Conservation (phyloP, 2,888 invertebrate genomes). For the Hipparchia semele region DNA sequence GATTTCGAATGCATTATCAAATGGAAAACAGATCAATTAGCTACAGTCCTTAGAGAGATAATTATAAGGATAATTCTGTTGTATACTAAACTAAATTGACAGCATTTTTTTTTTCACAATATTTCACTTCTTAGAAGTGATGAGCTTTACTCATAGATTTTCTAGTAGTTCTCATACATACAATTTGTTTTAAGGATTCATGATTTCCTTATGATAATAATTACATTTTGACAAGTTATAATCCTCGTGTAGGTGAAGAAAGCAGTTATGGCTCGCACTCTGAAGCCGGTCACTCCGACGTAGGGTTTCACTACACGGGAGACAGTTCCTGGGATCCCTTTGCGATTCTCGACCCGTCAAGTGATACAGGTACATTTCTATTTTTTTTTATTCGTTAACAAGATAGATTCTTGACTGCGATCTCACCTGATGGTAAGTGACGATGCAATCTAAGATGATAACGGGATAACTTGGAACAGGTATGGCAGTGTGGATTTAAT, state of each 20-base stretch:
- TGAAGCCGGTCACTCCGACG: constrained; percentile 84
- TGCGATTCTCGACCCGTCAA: constrained; percentile 88
- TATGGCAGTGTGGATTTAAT: no score
- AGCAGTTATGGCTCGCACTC: constrained; percentile 92
- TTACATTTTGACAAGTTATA: neutral
- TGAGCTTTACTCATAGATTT: no score
- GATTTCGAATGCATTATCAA: no score
- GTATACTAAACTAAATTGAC: no score
- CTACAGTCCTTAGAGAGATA: no score
- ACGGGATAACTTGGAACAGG: no score
- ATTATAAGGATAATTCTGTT: no score
- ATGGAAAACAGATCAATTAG: no score
- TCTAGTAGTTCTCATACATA: neutral
- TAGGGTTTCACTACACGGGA: constrained; percentile 74
- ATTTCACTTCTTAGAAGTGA: no score
- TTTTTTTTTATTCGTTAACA: neutral
- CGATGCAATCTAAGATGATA: no score
- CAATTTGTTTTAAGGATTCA: neutral
- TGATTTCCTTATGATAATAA: neutral
- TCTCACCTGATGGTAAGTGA: no score
- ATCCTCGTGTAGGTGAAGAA: constrained; percentile 83
- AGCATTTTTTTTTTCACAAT: no score
- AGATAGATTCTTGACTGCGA: neutral
- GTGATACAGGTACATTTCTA: constrained; percentile 86
- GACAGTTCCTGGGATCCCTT: constrained; percentile 87